phyloP scores from a whole-genome alignment of 2,888 invertebrate species.

The Zygaena filipendulae region DNA sequence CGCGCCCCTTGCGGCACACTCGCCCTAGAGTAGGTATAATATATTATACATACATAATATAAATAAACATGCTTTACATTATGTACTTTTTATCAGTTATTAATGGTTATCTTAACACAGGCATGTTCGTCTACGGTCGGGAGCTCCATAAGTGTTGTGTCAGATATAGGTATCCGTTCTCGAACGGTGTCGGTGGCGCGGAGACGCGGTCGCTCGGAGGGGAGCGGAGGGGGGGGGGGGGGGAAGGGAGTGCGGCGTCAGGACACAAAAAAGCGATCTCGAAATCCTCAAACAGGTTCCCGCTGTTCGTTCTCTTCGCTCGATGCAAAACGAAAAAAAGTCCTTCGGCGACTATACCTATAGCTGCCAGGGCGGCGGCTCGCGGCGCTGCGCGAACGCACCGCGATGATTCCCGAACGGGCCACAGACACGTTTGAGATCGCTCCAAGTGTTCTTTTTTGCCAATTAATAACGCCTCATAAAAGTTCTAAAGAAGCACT shows the following conservation, averaged over 20 bases:
- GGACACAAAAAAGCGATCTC: conserved; percentile 57
- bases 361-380: too few relatives aligned
- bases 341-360: conserved; percentile 39
- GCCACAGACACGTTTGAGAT: conserved; percentile 35
- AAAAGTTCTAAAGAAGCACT: too few relatives aligned
- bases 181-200: too few relatives aligned
- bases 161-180: conserved; percentile 39
- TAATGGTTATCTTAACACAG: conserved; percentile 42
- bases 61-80: conserved; percentile 36
- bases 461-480: too few relatives aligned
- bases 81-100: conserved; percentile 25
- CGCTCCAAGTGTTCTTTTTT: conserved; percentile 32
- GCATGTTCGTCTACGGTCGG: conserved; percentile 38
- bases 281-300: conserved; percentile 57
- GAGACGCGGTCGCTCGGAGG: conserved; percentile 31
- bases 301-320: conserved; percentile 45
- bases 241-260: conserved; percentile 27
- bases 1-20: conserved; percentile 26
- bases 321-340: conserved; percentile 52
- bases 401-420: conserved; percentile 37
- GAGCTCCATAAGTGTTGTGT: conserved; percentile 43
- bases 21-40: too few relatives aligned
- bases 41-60: conserved; percentile 12
- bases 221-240: conserved; percentile 30
- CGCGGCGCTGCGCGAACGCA: conserved; percentile 26